Base-by-base conservation (phyloP, 2,888 invertebrate genomes). In the Eupithecia abbreviata region DNA sequence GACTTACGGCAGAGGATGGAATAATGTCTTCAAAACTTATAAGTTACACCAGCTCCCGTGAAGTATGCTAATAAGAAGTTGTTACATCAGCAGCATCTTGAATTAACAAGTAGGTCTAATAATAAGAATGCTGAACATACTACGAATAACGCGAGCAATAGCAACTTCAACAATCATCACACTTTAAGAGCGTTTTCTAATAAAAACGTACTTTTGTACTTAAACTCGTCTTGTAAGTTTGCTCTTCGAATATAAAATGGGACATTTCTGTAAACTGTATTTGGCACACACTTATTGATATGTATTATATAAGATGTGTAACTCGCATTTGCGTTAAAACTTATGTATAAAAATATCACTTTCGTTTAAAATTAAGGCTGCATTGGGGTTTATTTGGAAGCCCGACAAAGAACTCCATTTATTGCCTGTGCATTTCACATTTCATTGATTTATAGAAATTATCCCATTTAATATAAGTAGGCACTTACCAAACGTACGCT, bases 211-310 rank as follows among this genome's bases (percentile, higher is more conserved):
- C 77, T 76, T 79, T 81, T 81, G 83, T 82, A 82, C 81, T 80
- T 80, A 82, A 77, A 80, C 71, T 77, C 75, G 79, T 58, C 77
- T 77, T 74, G 79, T 77, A 79, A 79, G 75, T 77, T 73, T 68
- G 74, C 75, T 76, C 74, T 78, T 79, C 83, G 74, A 77, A 74
- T 84, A 85, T 82, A 81, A 86, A 90, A 91, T 90, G 90, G 90
- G 91, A 90, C 89, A 86, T 78, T 87, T 87, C 84, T 85, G 81
- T 83, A 82, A 83, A 84, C 83, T 84, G 85, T 82, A 87, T 91
- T 93, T 92, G 93, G 93, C 93, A 93, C 93, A 91, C 85, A 84
- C 84, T 88, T 85, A 85, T 84, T 91, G 91, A 91, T 92, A 91
- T 91, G 91, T 91, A 30, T 30, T 30, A 30, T 30, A 84, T 83